These are phyloP conservation scores for Platorchestia sp. DNA, from an alignment of 1,140 invertebrate genomes.

Conservation along the genomic window DNA sequence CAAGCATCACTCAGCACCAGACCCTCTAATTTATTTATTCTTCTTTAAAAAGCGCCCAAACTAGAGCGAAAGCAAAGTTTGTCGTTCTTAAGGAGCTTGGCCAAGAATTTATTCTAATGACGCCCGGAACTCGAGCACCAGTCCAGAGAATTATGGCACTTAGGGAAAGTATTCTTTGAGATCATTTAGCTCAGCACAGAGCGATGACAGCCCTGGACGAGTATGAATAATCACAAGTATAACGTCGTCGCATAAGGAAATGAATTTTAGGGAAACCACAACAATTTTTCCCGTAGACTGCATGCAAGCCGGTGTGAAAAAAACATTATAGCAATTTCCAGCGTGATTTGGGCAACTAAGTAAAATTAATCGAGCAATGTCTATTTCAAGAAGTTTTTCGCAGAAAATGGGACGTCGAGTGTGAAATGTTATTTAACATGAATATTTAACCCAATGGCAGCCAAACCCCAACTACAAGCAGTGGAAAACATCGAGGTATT, in stretches of 20 bases:
- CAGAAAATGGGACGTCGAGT: neutral
- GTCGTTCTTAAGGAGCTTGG: conserved; percentile 37
- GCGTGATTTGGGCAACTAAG: neutral
- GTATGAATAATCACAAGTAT: neutral
- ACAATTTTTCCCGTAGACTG: neutral
- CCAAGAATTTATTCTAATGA: conserved; percentile 46
- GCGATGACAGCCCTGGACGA: neutral
- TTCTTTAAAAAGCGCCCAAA: conserved; percentile 8
- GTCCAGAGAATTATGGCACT: neutral
- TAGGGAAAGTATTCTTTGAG: neutral
- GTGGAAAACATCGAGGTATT: neutral
- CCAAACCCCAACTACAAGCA: neutral
- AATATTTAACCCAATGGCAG: too few relatives aligned
- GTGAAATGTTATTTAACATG: too few relatives aligned
- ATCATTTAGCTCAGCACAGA: neutral
- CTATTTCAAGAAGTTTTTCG: neutral
- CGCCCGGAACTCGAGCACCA: neutral
- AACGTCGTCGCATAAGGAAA: neutral
- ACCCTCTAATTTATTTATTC: conserved; percentile 29
- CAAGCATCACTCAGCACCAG: conserved; percentile 27
- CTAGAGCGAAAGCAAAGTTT: conserved; percentile 24
- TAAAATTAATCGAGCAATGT: neutral
- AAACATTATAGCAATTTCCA: neutral
- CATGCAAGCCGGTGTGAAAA: neutral
- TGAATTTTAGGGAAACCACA: neutral